Evolutionary conservation across 2,113 vertebrate genomes (phyloP), one percentile per base, ranked within the genome.

Genomic region (Tupaia tana): DNA sequence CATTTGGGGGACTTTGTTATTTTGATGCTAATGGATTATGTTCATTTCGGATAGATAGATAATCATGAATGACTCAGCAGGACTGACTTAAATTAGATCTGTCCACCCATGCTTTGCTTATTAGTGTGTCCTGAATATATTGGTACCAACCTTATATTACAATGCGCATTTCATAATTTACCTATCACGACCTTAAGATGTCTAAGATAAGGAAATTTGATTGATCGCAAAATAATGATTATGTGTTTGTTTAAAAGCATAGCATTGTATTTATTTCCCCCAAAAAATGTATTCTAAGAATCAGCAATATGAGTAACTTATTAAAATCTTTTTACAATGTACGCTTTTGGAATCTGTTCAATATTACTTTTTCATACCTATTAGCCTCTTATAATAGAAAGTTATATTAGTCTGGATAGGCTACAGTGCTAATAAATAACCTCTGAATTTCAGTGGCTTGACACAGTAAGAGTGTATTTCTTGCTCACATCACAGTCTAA

Each of bases 1-100:
- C 75, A 88, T 96, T 93, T 94, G 52, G 66, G 84, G 70, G 58
- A 85, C 93, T 95, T 95, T 90, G 86, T 98, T 98, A 97, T 98
- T 98, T 98, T 98, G 97, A 97, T 98, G 97, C 91, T 97, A 97
- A 98, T 95, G 98, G 98, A 98, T 98, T 96, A 97, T 97, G 92
- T 94, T 98, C 98, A 93, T 98, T 98, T 89, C 97, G 86, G 93
- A 81, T 96, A 97, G 98, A 98, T 98, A 97, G 98, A 98, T 95
- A 96, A 96, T 96, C 95, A 43, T 89, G 6, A 97, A 97, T 98
- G 97, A 98, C 98, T 98, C 98, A 99, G 98, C 98, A 97, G 97
- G 98, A 93, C 97, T 93, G 85, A 96, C 95, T 97, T 98, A 98
- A 98, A 98, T 98, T 98, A 97, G 96, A 97, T 98, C 96, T 1